Percentiles rank a stretch among this genome's conserved stretches.
Conservation (phyloP, 1,140 invertebrate species). For the Drosophila leontia region DNA sequence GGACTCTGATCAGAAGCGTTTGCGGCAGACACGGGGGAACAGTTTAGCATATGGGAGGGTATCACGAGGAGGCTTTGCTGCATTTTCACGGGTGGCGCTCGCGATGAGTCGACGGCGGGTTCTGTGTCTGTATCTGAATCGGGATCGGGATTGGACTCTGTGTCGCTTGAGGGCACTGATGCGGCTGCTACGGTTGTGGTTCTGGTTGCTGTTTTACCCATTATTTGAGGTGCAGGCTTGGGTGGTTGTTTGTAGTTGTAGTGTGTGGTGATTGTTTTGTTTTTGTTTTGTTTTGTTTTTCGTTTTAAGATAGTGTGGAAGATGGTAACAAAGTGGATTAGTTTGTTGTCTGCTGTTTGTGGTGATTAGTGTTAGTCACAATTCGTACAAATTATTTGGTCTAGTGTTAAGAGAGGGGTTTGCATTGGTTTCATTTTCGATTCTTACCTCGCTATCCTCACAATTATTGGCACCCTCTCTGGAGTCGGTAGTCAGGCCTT, state of each 20-base stretch:
- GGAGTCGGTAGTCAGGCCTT: slow-evolving; percentile 63
- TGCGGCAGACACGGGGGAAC: slow-evolving; percentile 48
- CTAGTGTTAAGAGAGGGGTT: slow-evolving; percentile 49
- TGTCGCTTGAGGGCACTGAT: slow-evolving; percentile 39
- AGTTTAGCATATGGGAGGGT: slow-evolving; percentile 69
- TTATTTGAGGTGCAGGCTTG: slow-evolving; percentile 58
- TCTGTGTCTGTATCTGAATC: slow-evolving; percentile 26
- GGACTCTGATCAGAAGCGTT: slow-evolving; percentile 41
- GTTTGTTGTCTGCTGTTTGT: slow-evolving; percentile 54
- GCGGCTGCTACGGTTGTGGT: slow-evolving; percentile 34
- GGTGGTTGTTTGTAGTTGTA: slow-evolving; percentile 47
- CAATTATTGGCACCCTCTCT: slow-evolving; percentile 63
- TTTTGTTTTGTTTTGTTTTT: slow-evolving; percentile 8
- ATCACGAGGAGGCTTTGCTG: slow-evolving; percentile 73
- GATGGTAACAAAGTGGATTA: slow-evolving; percentile 78
- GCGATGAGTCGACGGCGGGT: slow-evolving; percentile 37
- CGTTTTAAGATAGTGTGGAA: slow-evolving; percentile 63
- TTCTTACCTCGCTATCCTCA: slow-evolving; percentile 78
- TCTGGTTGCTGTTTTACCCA: slow-evolving; percentile 43
- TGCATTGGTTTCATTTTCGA: background rate
- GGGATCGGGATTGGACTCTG: slow-evolving; percentile 28
- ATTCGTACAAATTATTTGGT: slow-evolving; percentile 23
- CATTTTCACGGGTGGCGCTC: slow-evolving; percentile 59
- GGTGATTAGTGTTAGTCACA: slow-evolving; percentile 52
- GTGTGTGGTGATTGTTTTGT: slow-evolving; percentile 50